Evolutionary conservation across 2,113 vertebrate species (phyloP).

Genomic region (Capreolus pygargus): DNA sequence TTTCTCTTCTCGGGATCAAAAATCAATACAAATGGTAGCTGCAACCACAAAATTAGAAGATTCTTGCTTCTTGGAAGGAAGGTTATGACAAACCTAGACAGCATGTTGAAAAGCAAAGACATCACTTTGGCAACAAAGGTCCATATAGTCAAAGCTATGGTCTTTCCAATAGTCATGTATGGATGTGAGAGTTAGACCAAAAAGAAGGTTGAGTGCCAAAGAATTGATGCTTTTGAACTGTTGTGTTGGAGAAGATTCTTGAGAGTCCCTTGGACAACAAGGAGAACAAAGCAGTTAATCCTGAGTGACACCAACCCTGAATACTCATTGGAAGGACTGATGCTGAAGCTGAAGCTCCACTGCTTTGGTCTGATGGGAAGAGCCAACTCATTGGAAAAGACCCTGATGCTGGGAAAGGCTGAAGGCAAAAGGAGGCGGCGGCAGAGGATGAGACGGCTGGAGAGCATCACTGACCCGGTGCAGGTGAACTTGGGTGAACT

Average conservation of each 20-base stretch:
- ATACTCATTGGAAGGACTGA: background rate
- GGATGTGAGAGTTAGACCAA: background rate
- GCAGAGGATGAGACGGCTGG: background rate
- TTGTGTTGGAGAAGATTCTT: background rate
- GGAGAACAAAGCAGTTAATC: background rate
- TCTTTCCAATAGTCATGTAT: background rate
- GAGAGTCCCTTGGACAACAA: background rate
- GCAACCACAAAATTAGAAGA: background rate
- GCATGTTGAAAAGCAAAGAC: background rate
- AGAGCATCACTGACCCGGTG: background rate
- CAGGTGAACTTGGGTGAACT: background rate
- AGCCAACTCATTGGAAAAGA: background rate
- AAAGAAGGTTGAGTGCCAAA: background rate
- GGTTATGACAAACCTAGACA: background rate
- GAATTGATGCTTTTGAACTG: background rate
- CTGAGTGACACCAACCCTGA: background rate
- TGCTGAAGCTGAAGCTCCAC: background rate
- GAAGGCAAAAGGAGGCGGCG: background rate
- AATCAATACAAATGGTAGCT: background rate
- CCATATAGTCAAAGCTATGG: background rate
- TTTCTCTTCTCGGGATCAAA: background rate
- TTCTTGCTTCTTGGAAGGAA: background rate
- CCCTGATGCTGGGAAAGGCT: background rate
- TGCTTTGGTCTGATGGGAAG: background rate
- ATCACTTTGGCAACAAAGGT: background rate